Percentiles rank a stretch among this genome's conserved stretches.
These are phyloP conservation scores for Protonibea diacanthus DNA, from an alignment of 2,797 vertebrate genomes.

Conservation along the genomic window DNA sequence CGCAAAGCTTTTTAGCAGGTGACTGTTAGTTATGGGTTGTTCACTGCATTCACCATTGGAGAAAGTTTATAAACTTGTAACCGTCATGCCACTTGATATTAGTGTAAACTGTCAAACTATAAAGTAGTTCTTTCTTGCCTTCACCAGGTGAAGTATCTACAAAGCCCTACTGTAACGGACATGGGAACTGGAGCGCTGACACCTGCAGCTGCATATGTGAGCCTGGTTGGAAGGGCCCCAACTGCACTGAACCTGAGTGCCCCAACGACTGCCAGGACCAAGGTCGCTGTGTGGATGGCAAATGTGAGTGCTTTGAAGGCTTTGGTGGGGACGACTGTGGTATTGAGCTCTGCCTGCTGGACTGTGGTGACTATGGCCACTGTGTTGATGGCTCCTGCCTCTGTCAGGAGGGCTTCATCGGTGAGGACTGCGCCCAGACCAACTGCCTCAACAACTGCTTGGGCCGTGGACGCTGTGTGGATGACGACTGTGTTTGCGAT, in stretches of 20 bases:
- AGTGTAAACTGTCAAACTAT: background rate
- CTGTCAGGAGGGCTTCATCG: conserved; percentile 91
- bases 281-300: conserved; percentile 92
- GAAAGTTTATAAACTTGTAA: background rate
- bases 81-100: background rate
- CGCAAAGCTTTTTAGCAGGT: background rate
- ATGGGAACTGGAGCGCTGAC: conserved; percentile 92
- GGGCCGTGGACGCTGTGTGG: conserved; percentile 90
- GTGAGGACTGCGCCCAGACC: conserved; percentile 89
- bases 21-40: background rate
- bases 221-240: conserved; percentile 89
- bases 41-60: background rate
- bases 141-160: conserved; percentile 89
- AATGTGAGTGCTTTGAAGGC: conserved; percentile 94
- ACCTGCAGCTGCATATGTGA: conserved; percentile 90
- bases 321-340: conserved; percentile 91
- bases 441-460: conserved; percentile 94
- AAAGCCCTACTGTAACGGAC: conserved; percentile 93
- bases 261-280: conserved; percentile 95
- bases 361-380: conserved; percentile 89
- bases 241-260: conserved; percentile 92
- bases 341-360: conserved; percentile 88
- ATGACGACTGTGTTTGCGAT: conserved; percentile 91
- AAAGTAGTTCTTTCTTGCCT: conserved; percentile 10
- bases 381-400: conserved; percentile 91